These are phyloP conservation scores for Brachionus angularis DNA, from an alignment of 1,140 invertebrate species.

Conservation along the genomic window DNA sequence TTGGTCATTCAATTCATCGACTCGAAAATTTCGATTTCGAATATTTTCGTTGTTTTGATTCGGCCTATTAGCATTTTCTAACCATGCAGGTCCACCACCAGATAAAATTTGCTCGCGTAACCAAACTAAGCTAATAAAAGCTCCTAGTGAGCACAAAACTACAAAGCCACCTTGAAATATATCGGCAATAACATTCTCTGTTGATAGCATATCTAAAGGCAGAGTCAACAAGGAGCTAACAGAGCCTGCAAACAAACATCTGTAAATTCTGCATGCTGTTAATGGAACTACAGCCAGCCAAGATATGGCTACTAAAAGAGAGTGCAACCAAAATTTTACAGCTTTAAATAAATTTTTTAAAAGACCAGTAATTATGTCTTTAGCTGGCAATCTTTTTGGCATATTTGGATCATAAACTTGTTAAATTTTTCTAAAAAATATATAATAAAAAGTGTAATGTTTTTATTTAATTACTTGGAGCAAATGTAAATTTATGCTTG, in stretches of 20 bases:
- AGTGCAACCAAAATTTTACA: conserved; percentile 91
- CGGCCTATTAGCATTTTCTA: conserved; percentile 61
- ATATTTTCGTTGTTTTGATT: conserved; percentile 45
- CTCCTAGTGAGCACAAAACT: conserved; percentile 88
- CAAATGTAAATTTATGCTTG: conserved; percentile 93
- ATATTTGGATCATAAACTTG: conserved; percentile 93
- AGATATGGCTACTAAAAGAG: conserved; percentile 87
- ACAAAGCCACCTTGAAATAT: conserved; percentile 94
- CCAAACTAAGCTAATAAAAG: conserved; percentile 92
- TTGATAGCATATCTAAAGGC: conserved; percentile 83
- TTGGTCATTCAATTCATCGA: not conserved
- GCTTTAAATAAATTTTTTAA: conserved; percentile 81
- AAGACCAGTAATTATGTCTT: conserved; percentile 80
- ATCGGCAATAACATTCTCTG: conserved; percentile 84
- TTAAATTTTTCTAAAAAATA: conserved; percentile 34
- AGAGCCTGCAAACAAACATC: conserved; percentile 82
- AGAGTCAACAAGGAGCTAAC: conserved; percentile 72
- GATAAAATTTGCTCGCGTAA: conserved; percentile 93
- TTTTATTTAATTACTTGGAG: conserved; percentile 67
- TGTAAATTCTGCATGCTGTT: conserved; percentile 87
- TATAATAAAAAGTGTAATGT: not conserved
- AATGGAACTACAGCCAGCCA: conserved; percentile 96
- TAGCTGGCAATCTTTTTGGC: conserved; percentile 80
- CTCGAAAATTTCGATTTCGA: conserved; percentile 57
- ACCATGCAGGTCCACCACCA: conserved; percentile 90